Base-by-base conservation (phyloP, 1,140 invertebrate genomes). In the Drosophila mayri region DNA sequence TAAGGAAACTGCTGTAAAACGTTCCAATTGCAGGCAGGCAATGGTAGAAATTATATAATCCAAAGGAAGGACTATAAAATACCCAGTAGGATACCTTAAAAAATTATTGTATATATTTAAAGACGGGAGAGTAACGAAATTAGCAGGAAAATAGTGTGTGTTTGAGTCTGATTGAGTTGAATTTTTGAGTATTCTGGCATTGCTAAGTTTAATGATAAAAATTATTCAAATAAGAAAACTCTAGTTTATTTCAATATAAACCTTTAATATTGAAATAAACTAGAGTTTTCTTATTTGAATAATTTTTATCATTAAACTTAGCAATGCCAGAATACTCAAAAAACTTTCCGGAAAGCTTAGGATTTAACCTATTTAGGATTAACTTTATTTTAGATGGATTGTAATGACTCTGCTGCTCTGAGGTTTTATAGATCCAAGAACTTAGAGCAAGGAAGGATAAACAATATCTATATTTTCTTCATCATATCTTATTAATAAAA, bases 1-100 rank as follows among this genome's bases (percentile, higher is more conserved):
- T 77, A 84, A 84, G 67, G 74, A 67, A 84, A 82, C 49, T 79
- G 83, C 79, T 87, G 76, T 86, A 87, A 86, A 72, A 71, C 73
- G 72, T 63, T 80, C 60, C 81, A 77, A 83, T 87, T 83, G 60
- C 76, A 72, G 57, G 65, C 58, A 47, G 54, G 54, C 46, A 79
- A 2, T 11, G 5, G 20, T 25, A n/a, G 14, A 1, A 54, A 38
- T 38, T 1, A 38, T 52, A 55, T 38, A 38, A 37, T n/a, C 4
- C 1, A 55, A 22, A 7, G 9, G 1, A 54, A 16, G 8, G 52
- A 22, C 20, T 38, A n/a, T n/a, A 12, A 9, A 55, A 38, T 55
- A 55, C 52, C 35, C 2, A 12, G 30, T 3, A 25, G 2, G 5
- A 0, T 16, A 3, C 8, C 14, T 2, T 7, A 32, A 20, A 12